Evolutionary conservation across 2,797 vertebrate species (phyloP), one percentile per base, ranked within the genome.

Genomic region (Cryptoblepharus egeriae): DNA sequence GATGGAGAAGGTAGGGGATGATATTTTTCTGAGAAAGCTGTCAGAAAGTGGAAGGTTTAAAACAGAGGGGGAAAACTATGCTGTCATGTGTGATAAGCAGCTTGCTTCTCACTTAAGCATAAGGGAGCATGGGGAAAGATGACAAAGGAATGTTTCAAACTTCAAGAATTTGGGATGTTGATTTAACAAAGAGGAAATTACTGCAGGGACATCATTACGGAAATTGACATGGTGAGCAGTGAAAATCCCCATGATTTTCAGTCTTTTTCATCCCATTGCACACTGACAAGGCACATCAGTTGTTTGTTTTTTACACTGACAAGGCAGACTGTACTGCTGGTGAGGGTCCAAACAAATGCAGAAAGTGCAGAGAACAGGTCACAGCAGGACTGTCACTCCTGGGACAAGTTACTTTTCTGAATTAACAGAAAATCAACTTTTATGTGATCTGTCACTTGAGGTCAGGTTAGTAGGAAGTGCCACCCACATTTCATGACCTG

Each of bases 21-120:
- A 71, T 7, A 10, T 75, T 69, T 82, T 75, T 69, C 49, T 35
- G 13, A 69, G 18, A 69, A 82, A 69, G 39, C 73, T 76, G 52
- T 69, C 64, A 76, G 16, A 35, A 69, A 69, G 64, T 5, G 10
- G 64, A 82, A 76, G 16, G 69, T 45, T 69, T 69, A n/a, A 75
- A 45, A 68, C 49, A 15, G 39, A 24, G 24, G 16, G 3, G 32
- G 49, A 52, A 32, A 67, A 75, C n/a, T n/a, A n/a, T 32, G 37
- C 9, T 45, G 22, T 30, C 22, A 30, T 58, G 6, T 81, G 52
- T 75, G 52, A 75, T 69, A 60, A 70, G 61, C 32, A 65, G 60
- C 45, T 74, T 16, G 10, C 10, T n/a, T 15, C 24, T 52, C 37
- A 13, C 24, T n/a, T 32, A 11, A 6, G 12, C 55, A 61, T 12